These are phyloP conservation scores for Chaetogeoica ovagalla DNA, from an alignment of 2,888 invertebrate genomes.

Conservation along the genomic window DNA sequence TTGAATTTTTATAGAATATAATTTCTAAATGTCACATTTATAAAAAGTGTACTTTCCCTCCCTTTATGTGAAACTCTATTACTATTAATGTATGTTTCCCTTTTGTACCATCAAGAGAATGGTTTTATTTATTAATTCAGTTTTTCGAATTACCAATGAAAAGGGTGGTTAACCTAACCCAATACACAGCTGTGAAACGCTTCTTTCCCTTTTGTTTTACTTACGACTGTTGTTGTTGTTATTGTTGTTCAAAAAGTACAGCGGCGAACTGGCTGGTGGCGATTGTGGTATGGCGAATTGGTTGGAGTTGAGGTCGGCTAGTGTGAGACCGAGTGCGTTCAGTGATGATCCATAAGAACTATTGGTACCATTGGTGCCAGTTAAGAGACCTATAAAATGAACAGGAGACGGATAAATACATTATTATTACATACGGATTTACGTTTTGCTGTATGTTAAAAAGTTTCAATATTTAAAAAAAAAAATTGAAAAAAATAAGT, in stretches of 20 bases:
- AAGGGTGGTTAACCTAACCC: background rate
- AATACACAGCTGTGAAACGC: no score
- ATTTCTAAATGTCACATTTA: slow-evolving; percentile 21
- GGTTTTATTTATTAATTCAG: background rate
- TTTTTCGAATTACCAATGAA: background rate
- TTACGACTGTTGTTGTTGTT: slow-evolving; percentile 44
- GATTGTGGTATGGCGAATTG: slow-evolving; percentile 48
- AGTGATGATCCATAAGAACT: slow-evolving; percentile 44
- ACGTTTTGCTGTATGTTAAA: slow-evolving; percentile 3
- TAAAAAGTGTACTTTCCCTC: background rate
- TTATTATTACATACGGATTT: background rate
- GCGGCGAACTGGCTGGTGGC: slow-evolving; percentile 44
- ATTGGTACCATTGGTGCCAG: slow-evolving; percentile 28
- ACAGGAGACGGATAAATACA: background rate
- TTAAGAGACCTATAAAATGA: slow-evolving; percentile 16
- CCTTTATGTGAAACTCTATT: no score
- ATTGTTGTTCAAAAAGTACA: slow-evolving; percentile 46
- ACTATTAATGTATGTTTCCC: background rate
- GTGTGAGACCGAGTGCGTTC: slow-evolving; percentile 43
- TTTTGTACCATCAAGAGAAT: background rate
- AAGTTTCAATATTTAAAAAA: background rate
- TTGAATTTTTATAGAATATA: background rate
- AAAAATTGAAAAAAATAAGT: background rate
- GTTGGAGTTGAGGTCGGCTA: slow-evolving; percentile 41
- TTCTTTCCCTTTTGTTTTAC: background rate